Base-by-base conservation (phyloP, 2,888 invertebrate species). In the Callinectes sapidus region DNA sequence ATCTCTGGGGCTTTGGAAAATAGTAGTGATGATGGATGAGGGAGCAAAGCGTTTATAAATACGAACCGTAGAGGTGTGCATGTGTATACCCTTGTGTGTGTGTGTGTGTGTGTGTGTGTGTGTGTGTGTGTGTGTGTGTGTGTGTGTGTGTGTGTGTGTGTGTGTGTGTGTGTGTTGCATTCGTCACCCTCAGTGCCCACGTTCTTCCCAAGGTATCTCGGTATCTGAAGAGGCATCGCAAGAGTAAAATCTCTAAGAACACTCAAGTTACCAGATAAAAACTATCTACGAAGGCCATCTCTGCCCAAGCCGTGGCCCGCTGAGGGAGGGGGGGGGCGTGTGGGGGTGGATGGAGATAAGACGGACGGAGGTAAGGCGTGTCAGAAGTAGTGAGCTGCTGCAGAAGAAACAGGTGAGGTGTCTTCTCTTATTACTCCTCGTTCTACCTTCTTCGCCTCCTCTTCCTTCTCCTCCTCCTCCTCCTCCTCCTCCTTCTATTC, bases 81-180 rank as follows among this genome's bases (percentile, higher is more conserved):
- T 39, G 39, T 3, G 5, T 39, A 2, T 2, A 39, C 2, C 2
- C 2, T 2, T 39, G 39, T 39, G 39, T 39, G 39, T 39, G 39
- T 39, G 2, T 5, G 39, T 39, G 39, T 39, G 39, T 39, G 81
- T 81, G 81, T 81, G 28, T 32, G 28, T 81, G 35, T 81, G n/a
- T 81, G 28, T 81, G n/a, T 81, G 81, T 81, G 28, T 35, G 35
- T 81, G 81, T 81, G 81, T 35, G 16, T 81, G 81, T 35, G 81
- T 35, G 35, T 81, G 81, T 28, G 81, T 81, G 81, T 81, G 81
- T 81, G 81, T 81, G 81, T 81, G 81, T 81, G 81, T 32, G 81
- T 81, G 81, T 81, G 32, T 81, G 81, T 81, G 81, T 81, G 81
- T 81, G 81, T 81, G 32, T 28, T 81, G 23, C 23, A 61, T 61